phyloP scores from a whole-genome alignment of 2,888 invertebrate species.

The Blastobasis lacticolella region DNA sequence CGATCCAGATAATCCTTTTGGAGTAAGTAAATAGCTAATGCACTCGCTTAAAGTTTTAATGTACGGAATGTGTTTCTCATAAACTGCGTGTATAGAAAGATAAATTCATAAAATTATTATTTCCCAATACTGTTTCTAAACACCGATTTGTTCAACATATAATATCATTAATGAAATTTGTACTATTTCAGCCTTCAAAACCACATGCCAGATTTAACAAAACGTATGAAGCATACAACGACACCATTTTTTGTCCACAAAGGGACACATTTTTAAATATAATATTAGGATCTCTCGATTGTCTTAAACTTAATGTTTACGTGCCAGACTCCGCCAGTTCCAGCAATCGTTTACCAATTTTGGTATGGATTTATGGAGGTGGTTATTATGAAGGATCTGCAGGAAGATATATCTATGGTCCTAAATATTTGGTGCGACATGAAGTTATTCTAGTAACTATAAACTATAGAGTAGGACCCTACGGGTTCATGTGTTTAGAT shows the following conservation, averaged over 20 bases:
- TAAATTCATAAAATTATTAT: no score
- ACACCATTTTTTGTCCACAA: conserved; percentile 40
- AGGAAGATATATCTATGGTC: conserved; percentile 23
- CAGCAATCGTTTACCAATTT: conserved; percentile 31
- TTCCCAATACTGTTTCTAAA: no score
- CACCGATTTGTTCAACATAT: no score
- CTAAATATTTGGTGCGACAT: conserved; percentile 34
- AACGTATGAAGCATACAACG: conserved; percentile 34
- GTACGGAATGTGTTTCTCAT: neutral
- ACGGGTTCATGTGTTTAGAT: conserved; percentile 47
- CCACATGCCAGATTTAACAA: conserved; percentile 2
- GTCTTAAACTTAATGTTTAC: conserved; percentile 36
- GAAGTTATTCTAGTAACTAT: conserved; percentile 38
- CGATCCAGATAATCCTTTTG: conserved; percentile 19
- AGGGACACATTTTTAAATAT: conserved; percentile 15
- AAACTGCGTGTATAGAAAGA: no score
- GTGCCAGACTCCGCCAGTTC: conserved; percentile 28
- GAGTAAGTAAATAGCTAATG: conserved; percentile 14
- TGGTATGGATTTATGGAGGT: conserved; percentile 42
- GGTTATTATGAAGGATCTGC: conserved; percentile 24
- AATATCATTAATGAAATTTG: neutral
- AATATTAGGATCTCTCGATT: conserved; percentile 28
- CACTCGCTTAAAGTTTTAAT: no score
- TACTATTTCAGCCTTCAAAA: neutral
- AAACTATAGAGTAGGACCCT: conserved; percentile 38